A percentile compares a stretch with the other conserved stretches of the same genome.
phyloP scores from a whole-genome alignment of 2,888 invertebrate genomes.

The Acleris cristana region DNA sequence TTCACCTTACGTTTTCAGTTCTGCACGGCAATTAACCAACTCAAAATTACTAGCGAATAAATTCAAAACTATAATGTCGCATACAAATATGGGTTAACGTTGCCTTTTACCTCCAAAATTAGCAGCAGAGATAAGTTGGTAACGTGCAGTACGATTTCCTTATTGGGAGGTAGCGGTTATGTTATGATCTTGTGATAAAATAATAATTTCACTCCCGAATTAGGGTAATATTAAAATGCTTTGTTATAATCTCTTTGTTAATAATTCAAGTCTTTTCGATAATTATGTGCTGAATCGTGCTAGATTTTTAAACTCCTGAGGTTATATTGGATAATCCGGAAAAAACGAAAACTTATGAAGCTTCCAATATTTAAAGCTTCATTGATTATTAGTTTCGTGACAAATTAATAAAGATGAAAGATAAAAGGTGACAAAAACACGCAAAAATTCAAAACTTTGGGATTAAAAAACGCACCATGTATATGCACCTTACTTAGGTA shows the following conservation, averaged over 20 bases:
- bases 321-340: no score
- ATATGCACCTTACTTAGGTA: no score
- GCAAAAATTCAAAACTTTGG: no score
- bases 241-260: conserved; percentile 14
- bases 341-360: no score
- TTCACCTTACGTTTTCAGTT: no score
- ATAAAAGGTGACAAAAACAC: no score
- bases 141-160: conserved; percentile 14
- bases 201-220: conserved; percentile 20
- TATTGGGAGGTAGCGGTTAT: conserved; percentile 18
- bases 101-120: neutral
- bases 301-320: no score
- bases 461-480: no score
- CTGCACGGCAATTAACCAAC: neutral
- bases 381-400: no score
- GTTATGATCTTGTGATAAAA: conserved; percentile 23
- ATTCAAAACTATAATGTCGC: conserved; percentile 8
- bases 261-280: neutral
- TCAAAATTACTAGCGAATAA: conserved; percentile 6
- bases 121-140: neutral
- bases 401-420: no score
- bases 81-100: conserved; percentile 5
- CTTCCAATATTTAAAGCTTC: no score
- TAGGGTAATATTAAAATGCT: conserved; percentile 23
- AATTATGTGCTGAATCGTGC: no score